Evolutionary conservation across 1,140 invertebrate species (phyloP).

Genomic region (Drosophila varians): DNA sequence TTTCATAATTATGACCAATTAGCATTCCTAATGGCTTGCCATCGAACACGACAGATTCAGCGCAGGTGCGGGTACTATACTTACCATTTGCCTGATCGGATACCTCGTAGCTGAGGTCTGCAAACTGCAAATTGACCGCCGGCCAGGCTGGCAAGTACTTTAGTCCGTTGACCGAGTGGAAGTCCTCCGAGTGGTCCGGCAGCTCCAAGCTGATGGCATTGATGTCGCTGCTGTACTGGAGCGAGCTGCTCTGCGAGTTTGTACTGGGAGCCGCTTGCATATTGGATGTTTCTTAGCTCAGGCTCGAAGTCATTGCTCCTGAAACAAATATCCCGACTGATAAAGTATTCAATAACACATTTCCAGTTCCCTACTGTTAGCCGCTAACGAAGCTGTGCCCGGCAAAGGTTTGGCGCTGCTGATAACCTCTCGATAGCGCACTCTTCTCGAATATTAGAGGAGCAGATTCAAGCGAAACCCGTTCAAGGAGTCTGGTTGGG

Average conservation of each 20-base stretch:
- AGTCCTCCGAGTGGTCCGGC: constrained; percentile 48
- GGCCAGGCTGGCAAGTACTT: constrained; percentile 87
- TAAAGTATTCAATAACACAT: background rate
- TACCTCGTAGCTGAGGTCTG: constrained; percentile 88
- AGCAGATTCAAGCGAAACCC: background rate
- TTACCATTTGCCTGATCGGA: constrained; percentile 84
- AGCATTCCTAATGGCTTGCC: constrained; percentile 21
- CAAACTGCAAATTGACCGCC: constrained; percentile 89
- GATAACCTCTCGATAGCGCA: constrained; percentile 19
- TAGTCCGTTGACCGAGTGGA: constrained; percentile 71
- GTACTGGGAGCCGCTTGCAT: constrained; percentile 36
- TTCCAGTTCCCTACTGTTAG: background rate
- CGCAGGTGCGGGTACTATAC: too few species aligned
- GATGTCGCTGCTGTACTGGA: constrained; percentile 77
- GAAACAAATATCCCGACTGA: background rate
- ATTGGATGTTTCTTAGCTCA: background rate
- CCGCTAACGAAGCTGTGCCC: background rate
- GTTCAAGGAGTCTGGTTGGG: too few species aligned
- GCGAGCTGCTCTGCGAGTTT: constrained; percentile 60
- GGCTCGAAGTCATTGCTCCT: constrained; percentile 17
- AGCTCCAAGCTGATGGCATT: constrained; percentile 71
- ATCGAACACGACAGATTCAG: constrained; percentile 15
- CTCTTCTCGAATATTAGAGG: background rate
- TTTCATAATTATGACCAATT: constrained; percentile 19
- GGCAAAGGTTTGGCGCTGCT: background rate